Percentiles rank a stretch among this genome's conserved stretches.
These are phyloP conservation scores for Alcis repandata DNA, from an alignment of 2,888 invertebrate genomes.

Conservation along the genomic window DNA sequence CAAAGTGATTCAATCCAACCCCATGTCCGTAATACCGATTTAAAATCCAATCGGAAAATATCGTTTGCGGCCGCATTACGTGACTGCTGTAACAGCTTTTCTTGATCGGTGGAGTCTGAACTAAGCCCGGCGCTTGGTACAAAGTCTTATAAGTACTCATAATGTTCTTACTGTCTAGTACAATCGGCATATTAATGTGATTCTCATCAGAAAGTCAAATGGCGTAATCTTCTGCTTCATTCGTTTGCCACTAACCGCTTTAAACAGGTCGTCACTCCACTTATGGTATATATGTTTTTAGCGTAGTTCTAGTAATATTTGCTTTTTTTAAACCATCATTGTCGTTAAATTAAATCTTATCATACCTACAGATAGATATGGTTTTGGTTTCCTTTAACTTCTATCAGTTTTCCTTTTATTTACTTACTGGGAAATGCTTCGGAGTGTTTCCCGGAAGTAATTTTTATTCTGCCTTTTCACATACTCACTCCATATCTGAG, in stretches of 20 bases:
- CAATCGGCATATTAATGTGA: too few species aligned
- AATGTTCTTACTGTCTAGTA: too few species aligned
- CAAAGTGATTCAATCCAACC: constrained; percentile 14
- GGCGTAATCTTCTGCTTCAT: too few species aligned
- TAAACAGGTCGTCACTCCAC: too few species aligned
- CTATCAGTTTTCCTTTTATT: not conserved
- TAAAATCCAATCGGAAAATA: constrained; percentile 32
- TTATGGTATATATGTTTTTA: too few species aligned
- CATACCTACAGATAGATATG: not conserved
- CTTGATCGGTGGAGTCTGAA: not conserved
- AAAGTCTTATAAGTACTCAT: not conserved
- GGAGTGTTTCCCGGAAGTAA: constrained; percentile 2
- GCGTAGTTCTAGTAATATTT: too few species aligned
- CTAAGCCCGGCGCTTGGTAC: not conserved
- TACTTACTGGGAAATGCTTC: not conserved
- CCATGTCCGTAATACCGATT: constrained; percentile 21
- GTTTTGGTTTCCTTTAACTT: not conserved
- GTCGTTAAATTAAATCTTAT: too few species aligned
- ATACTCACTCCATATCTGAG: not conserved
- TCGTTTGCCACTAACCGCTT: too few species aligned
- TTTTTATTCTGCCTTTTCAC: constrained; percentile 1
- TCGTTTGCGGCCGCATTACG: constrained; percentile 30
- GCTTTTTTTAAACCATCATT: too few species aligned
- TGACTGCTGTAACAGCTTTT: constrained; percentile 27
- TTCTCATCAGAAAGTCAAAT: too few species aligned